phyloP scores from a whole-genome alignment of 2,888 invertebrate species.

The Yponomeuta cagnagella region DNA sequence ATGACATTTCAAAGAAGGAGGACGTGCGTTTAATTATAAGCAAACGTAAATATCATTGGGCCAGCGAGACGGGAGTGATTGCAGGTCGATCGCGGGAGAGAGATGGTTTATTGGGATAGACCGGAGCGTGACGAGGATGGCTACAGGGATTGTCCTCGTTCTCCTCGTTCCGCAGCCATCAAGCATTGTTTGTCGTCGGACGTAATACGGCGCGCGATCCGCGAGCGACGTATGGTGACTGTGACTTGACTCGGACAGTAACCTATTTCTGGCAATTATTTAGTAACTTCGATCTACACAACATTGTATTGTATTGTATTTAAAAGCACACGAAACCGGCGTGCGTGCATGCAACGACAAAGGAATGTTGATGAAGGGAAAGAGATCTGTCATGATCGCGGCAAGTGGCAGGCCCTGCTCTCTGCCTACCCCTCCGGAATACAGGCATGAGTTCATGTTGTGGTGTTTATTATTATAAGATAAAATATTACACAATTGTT shows the following conservation, averaged over 20 bases:
- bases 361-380: no score
- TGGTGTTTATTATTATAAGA: no score
- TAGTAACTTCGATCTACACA: no score
- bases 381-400: no score
- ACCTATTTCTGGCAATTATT: background rate
- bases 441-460: no score
- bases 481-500: no score
- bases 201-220: conserved; percentile 20
- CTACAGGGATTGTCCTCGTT: conserved; percentile 60
- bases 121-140: conserved; percentile 51
- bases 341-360: no score
- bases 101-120: conserved; percentile 30
- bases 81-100: conserved; percentile 38
- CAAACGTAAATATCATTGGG: conserved; percentile 75
- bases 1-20: conserved; percentile 74
- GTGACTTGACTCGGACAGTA: background rate
- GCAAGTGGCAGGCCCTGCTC: no score
- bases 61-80: conserved; percentile 55
- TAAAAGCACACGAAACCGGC: no score
- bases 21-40: conserved; percentile 70
- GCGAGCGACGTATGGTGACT: background rate
- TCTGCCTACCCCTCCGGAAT: no score
- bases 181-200: conserved; percentile 59
- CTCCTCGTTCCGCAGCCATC: conserved; percentile 48
- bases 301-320: no score